Conservation (phyloP, 2,113 vertebrate species). For the Ctenodactylus gundi region DNA sequence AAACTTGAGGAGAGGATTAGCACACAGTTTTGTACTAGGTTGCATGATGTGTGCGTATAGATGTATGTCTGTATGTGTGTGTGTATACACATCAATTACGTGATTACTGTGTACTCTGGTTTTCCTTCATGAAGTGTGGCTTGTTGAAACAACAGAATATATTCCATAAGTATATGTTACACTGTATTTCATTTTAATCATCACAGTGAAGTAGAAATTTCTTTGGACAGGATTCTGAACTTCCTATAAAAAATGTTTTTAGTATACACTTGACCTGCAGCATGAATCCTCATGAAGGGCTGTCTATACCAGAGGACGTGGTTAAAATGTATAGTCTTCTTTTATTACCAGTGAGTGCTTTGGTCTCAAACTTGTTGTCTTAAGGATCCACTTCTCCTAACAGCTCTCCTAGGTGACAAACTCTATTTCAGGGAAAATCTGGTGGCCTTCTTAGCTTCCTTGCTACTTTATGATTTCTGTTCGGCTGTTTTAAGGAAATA, state of each 20-base stretch:
- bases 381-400: background rate
- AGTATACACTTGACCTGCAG: background rate
- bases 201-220: background rate
- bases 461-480: background rate
- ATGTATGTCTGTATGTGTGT: background rate
- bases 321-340: background rate
- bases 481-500: background rate
- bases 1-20: background rate
- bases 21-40: background rate
- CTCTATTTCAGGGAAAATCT: background rate
- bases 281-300: background rate
- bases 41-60: background rate
- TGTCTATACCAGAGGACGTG: background rate
- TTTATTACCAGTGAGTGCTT: background rate
- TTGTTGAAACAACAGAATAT: background rate
- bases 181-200: background rate
- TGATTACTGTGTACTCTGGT: background rate
- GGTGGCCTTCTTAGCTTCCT: background rate
- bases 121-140: background rate
- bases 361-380: background rate
- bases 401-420: background rate
- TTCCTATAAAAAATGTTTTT: background rate
- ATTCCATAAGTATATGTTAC: background rate
- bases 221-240: background rate
- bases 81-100: no score